Evolutionary conservation across 2,113 vertebrate genomes (phyloP).

Genomic region (Chlorocebus sabaeus): DNA sequence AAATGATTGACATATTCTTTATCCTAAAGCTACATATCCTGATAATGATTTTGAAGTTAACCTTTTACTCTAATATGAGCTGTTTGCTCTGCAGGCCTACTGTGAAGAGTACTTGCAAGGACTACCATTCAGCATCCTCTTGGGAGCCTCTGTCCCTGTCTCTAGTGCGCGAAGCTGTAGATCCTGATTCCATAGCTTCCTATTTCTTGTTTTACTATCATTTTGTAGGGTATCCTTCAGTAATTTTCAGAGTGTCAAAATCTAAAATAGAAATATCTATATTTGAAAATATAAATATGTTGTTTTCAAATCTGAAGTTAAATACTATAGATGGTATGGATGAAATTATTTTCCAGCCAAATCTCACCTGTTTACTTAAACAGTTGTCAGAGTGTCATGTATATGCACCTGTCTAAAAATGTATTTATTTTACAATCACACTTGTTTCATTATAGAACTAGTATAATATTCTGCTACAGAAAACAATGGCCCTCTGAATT

Average conservation of each 20-base stretch:
- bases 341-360: too few species aligned
- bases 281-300: background rate
- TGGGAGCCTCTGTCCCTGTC: fast-evolving
- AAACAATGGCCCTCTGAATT: background rate
- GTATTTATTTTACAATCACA: background rate
- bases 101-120: fast-evolving
- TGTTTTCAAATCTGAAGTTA: background rate
- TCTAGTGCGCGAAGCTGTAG: background rate
- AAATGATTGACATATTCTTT: background rate
- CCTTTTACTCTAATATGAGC: background rate
- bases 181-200: fast-evolving
- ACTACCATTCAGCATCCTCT: background rate
- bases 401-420: background rate
- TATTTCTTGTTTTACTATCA: background rate
- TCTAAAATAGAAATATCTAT: background rate
- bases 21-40: background rate
- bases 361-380: too few species aligned
- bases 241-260: background rate
- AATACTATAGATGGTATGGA: too few species aligned
- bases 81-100: background rate
- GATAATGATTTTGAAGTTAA: background rate
- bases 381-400: background rate
- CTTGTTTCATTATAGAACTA: background rate
- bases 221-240: background rate
- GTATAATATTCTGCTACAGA: background rate